Evolutionary conservation across 2,888 invertebrate genomes (phyloP), one percentile per base, ranked within the genome.

Genomic region (Biston betularia): DNA sequence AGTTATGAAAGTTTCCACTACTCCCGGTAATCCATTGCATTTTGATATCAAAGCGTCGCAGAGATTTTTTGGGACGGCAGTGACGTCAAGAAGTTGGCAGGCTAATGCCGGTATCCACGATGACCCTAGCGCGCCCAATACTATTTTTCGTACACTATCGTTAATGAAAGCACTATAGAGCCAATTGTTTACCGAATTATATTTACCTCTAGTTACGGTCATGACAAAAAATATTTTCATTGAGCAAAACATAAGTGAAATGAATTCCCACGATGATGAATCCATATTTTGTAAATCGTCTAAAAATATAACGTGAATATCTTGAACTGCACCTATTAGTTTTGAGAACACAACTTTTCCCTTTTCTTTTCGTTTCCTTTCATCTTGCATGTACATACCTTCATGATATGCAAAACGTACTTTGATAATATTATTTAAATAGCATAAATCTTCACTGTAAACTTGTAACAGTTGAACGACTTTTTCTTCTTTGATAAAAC

Each of bases 41-140:
- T 90, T 93, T 49, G 77, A 75, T 67, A 75, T 80, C 1, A 94
- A 82, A 44, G 94, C 91, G 79, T 88, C 86, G 66, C 94, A 92
- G 59, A 96, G 82, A 63, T 94, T 92, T 53, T 80, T 82, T 0
- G 95, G 93, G 24, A 96, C 94, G 0, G 94, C 96, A 55, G 89
- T 83, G 0, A 95, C 95, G 56, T 95, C 93, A 70, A 96, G 84
- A 76, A 95, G 91, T 84, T 95, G 95, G 72, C 96, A 96, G 38
- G 95, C 94, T 38, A 96, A 84, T 35, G 94, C 83, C 0, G 94
- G 85, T 52, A 95, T 85, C 82, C 88, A 88, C 3, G 80, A 73
- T 0, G 83, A 65, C 34, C 86, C 75, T 60, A 95, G 75, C 14
- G 93, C 90, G 0, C 82, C 82, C 58, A 95, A 76, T 6, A 87